These are phyloP conservation scores for Echinops telfairi DNA, from an alignment of 2,113 vertebrate species.

Conservation along the genomic window DNA sequence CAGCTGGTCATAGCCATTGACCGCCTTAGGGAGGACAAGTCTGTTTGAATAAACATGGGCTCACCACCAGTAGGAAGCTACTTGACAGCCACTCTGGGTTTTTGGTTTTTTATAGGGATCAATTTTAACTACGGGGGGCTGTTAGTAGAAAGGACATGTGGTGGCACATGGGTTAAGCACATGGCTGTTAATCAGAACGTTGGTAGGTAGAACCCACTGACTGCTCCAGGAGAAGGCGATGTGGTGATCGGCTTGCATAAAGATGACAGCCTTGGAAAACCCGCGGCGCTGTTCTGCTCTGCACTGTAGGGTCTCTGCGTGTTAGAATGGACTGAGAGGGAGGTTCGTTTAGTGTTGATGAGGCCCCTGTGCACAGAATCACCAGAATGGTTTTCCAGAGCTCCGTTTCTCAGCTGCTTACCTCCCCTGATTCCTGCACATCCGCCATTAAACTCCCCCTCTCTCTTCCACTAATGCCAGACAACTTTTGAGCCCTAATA, in stretches of 20 bases:
- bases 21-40: too few relatives aligned
- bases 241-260: neutral
- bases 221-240: too few relatives aligned
- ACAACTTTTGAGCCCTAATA: constrained; percentile 1
- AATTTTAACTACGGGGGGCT: too few relatives aligned
- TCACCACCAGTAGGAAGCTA: too few relatives aligned
- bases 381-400: neutral
- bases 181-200: too few relatives aligned
- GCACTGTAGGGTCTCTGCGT: neutral
- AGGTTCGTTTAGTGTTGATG: neutral
- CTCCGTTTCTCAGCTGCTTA: neutral
- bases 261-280: neutral
- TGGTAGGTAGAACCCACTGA: too few relatives aligned
- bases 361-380: neutral
- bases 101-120: too few relatives aligned
- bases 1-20: too few relatives aligned
- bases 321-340: neutral
- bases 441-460: neutral
- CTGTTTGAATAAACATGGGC: too few relatives aligned
- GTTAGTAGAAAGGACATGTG: too few relatives aligned
- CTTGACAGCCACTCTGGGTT: too few relatives aligned
- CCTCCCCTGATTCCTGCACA: neutral
- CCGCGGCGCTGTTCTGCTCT: neutral
- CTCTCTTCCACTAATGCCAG: neutral
- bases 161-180: too few relatives aligned